A percentile compares a stretch with the other conserved stretches of the same genome.
These are phyloP conservation scores for Agrotis puta DNA, from an alignment of 2,888 invertebrate genomes.

Conservation along the genomic window DNA sequence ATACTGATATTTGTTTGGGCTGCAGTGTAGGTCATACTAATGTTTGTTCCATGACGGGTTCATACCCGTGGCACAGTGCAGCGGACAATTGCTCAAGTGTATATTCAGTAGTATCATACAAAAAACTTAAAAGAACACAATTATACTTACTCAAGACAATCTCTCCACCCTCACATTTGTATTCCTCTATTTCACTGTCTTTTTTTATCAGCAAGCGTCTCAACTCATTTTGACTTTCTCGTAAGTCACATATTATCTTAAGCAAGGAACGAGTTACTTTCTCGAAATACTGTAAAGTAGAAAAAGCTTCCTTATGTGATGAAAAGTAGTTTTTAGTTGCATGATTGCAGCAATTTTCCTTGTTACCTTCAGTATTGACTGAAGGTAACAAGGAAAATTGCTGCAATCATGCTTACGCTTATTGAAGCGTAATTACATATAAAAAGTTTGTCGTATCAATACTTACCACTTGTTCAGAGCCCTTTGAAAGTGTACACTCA, in stretches of 20 bases:
- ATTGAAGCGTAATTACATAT: no score
- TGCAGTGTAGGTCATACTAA: no score
- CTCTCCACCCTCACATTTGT: constrained; percentile 86
- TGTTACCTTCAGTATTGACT: no score
- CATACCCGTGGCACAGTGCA: no score
- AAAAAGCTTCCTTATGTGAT: background rate
- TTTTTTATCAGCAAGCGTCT: constrained; percentile 85
- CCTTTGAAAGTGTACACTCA: constrained; percentile 71
- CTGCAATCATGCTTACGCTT: no score
- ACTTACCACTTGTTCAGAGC: constrained; percentile 79
- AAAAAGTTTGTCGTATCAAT: background rate
- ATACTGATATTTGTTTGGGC: no score
- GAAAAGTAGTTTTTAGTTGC: background rate
- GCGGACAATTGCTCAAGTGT: no score
- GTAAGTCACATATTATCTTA: constrained; percentile 84
- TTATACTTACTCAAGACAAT: constrained; percentile 82
- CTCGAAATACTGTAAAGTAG: constrained; percentile 78
- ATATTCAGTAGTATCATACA: no score
- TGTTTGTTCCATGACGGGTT: no score
- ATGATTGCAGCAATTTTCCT: background rate
- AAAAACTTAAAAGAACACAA: no score
- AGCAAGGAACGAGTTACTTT: constrained; percentile 79
- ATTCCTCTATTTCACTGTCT: constrained; percentile 90
- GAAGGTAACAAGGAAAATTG: no score
- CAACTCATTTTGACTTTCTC: constrained; percentile 83